phyloP scores from a whole-genome alignment of 2,113 vertebrate genomes.

The Furnarius figulus region DNA sequence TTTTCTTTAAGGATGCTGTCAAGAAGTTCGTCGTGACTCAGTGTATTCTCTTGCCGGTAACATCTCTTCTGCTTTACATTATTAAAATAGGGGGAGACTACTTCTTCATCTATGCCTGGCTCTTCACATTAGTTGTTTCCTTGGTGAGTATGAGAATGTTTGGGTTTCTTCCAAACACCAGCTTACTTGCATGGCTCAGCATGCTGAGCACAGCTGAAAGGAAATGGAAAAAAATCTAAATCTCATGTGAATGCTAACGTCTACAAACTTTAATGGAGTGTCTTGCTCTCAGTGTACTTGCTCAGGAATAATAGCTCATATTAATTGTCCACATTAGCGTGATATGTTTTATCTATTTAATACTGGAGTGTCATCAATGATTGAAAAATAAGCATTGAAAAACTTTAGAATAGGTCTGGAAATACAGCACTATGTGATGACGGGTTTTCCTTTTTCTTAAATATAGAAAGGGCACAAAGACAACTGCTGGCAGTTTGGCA shows the following conservation, averaged over 20 bases:
- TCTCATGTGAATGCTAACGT: not conserved
- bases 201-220: not conserved
- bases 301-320: not conserved
- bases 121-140: constrained; percentile 93
- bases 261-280: not conserved
- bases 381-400: not conserved
- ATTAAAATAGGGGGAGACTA: constrained; percentile 99
- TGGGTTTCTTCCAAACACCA: not conserved
- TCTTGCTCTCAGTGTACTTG: not conserved
- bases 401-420: not conserved
- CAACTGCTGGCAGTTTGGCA: not conserved
- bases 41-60: constrained; percentile 95
- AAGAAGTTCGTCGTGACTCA: constrained; percentile 98
- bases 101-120: constrained; percentile 99
- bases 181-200: not conserved
- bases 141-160: constrained; percentile 83
- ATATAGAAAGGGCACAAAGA: not conserved
- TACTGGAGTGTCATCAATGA: not conserved
- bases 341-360: not conserved
- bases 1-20: constrained; percentile 94
- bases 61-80: constrained; percentile 94
- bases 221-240: not conserved
- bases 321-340: not conserved
- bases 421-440: not conserved
- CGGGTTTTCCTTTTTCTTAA: not conserved